Base-by-base conservation (phyloP, 2,113 vertebrate species). In the Calypte anna region DNA sequence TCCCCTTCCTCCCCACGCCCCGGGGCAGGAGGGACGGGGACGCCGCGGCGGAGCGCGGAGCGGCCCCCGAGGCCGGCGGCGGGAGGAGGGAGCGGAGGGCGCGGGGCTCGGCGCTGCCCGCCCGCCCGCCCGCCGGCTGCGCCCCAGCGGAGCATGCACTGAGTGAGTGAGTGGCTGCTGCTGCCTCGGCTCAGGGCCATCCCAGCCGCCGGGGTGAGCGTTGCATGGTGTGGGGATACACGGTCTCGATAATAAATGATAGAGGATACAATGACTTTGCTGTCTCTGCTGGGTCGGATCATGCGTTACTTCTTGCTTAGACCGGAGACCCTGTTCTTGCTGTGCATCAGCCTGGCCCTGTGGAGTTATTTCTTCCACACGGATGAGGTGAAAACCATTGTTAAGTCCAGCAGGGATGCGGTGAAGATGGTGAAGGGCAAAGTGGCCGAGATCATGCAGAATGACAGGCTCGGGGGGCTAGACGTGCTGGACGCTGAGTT, bases 351-450 rank as follows among this genome's bases (percentile, higher is more conserved):
- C 98, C 95, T 99, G 98, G 99, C 99, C 75, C 98, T 99, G 68
- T 99, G 99, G 99, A 99, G 99, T 97, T 99, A 99, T 96, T 99
- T 99, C 98, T 99, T 99, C 98, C 99, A 99, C 98, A 99, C 99
- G n/a, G 99, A 99, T 97, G 99, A 99, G 93, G 99, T 99, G 97
- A 99, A 99, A 97, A 99, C 99, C 97, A 99, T 99, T 80, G 99
- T 99, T 43, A 99, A 99, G 98, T 99, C 99, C 82, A 99, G 99
- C 98, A 98, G 99, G 84, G 99, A 99, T 91, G 99, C 99, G 31
- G 99, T 99, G 96, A 99, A 99, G 97, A 99, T 99, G 99, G 99
- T 99, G 91, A 99, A 99, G 98, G 99, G 99, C 98, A 99, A 99
- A 95, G 99, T 99, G 98, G 99, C 98, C 15, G 99, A 99, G 98